phyloP scores from a whole-genome alignment of 2,113 vertebrate genomes.

The Eira barbara region DNA sequence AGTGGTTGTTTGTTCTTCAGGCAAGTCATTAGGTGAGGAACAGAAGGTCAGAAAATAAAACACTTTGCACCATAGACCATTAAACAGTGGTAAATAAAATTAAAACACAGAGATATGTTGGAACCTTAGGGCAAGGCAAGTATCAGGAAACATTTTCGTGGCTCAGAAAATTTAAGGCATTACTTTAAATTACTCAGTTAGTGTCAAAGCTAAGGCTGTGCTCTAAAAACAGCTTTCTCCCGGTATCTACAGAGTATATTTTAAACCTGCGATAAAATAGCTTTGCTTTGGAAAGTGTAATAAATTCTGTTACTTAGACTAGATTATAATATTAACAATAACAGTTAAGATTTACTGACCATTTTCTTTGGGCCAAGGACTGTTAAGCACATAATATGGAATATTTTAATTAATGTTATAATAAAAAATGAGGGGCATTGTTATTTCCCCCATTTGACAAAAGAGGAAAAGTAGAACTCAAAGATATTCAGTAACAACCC shows the following conservation, averaged over 20 bases:
- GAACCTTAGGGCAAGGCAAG: slow-evolving; percentile 31
- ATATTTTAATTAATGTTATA: background rate
- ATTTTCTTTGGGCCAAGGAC: background rate
- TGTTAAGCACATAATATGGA: background rate
- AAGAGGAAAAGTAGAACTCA: background rate
- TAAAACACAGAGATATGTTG: slow-evolving; percentile 26
- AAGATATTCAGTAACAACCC: background rate
- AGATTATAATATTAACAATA: background rate
- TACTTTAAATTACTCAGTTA: slow-evolving; percentile 47
- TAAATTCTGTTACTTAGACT: background rate
- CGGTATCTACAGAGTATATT: background rate
- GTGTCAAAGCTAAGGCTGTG: background rate
- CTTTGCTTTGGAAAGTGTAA: background rate
- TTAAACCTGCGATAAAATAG: background rate
- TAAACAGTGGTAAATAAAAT: slow-evolving; percentile 65
- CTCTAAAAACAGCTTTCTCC: background rate
- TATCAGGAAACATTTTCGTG: slow-evolving; percentile 1
- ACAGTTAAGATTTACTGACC: background rate
- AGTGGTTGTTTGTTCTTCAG: slow-evolving; percentile 34
- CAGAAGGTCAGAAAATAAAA: slow-evolving; percentile 57
- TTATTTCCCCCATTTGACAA: background rate
- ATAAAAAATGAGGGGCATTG: background rate
- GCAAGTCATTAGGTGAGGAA: slow-evolving; percentile 52
- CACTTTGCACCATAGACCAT: background rate
- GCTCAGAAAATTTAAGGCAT: slow-evolving; percentile 39